These are phyloP conservation scores for Platichthys stellatus DNA, from an alignment of 2,113 vertebrate genomes.

Conservation along the genomic window DNA sequence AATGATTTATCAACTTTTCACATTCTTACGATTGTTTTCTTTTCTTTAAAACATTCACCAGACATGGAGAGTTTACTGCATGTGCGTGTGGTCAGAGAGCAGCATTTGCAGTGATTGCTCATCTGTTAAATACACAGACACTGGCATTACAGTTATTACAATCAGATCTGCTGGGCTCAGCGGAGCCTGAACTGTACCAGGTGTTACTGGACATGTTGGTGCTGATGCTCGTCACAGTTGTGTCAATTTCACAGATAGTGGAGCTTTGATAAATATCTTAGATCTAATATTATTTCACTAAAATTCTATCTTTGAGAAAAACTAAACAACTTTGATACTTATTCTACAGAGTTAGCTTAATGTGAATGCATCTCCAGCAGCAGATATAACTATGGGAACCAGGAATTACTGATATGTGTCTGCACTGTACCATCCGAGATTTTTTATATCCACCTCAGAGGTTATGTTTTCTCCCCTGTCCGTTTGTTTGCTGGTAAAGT, in stretches of 20 bases:
- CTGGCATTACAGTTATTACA: constrained; percentile 9
- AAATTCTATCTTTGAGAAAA: too few species aligned
- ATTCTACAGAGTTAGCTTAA: not conserved
- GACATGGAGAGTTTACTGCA: constrained; percentile 17
- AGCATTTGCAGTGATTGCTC: constrained; percentile 19
- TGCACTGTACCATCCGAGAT: too few species aligned
- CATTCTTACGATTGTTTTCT: constrained; percentile 51
- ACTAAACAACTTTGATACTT: too few species aligned
- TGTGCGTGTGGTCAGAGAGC: not conserved
- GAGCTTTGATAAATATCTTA: not conserved
- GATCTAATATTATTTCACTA: not conserved
- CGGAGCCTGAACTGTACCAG: not conserved
- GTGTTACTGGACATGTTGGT: not conserved
- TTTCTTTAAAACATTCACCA: constrained; percentile 12
- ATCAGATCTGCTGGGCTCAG: constrained; percentile 5
- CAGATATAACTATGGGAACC: not conserved
- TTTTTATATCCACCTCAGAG: too few species aligned
- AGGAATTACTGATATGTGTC: too few species aligned
- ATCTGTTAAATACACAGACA: constrained; percentile 23
- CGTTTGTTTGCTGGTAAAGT: too few species aligned
- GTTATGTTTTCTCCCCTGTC: too few species aligned
- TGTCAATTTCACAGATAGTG: not conserved
- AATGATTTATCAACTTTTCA: constrained; percentile 57
- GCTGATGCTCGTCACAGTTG: not conserved
- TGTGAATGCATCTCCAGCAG: not conserved